Percentiles rank a stretch among this genome's conserved stretches.
These are phyloP conservation scores for Achatina immaculata DNA, from an alignment of 1,140 invertebrate species.

Conservation along the genomic window DNA sequence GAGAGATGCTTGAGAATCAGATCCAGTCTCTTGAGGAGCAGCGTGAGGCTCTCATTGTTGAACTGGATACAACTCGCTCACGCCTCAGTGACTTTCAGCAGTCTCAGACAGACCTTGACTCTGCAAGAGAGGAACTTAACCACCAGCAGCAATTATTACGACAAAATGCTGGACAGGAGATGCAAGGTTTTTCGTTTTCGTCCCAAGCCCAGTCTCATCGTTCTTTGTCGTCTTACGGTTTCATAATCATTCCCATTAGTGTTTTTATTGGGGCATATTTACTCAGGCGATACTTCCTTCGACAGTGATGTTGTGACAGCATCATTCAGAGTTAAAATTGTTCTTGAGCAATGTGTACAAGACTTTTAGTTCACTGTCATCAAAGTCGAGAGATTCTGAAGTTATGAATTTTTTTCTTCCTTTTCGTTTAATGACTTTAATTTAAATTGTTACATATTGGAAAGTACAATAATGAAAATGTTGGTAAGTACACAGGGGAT, in stretches of 20 bases:
- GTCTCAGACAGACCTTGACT: constrained; percentile 55
- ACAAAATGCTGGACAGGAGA: constrained; percentile 60
- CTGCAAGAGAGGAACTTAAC: constrained; percentile 56
- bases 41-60: constrained; percentile 54
- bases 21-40: constrained; percentile 63
- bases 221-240: constrained; percentile 24
- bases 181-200: constrained; percentile 54
- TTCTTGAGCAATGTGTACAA: too few relatives aligned
- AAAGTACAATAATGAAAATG: too few relatives aligned
- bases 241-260: constrained; percentile 54
- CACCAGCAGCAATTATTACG: constrained; percentile 56
- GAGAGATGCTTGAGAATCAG: constrained; percentile 50
- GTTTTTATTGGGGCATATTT: constrained; percentile 59
- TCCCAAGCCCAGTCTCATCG: background rate
- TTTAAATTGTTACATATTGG: too few relatives aligned
- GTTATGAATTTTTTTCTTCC: too few relatives aligned
- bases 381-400: too few relatives aligned
- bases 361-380: too few relatives aligned
- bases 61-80: constrained; percentile 60
- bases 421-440: too few relatives aligned
- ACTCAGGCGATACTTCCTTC: constrained; percentile 48
- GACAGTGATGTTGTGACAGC: constrained; percentile 20
- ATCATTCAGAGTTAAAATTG: too few relatives aligned
- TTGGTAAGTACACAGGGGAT: too few relatives aligned
- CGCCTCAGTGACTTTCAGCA: constrained; percentile 57